These are phyloP conservation scores for Coturnix japonica DNA, from an alignment of 2,113 vertebrate species.

Conservation along the genomic window DNA sequence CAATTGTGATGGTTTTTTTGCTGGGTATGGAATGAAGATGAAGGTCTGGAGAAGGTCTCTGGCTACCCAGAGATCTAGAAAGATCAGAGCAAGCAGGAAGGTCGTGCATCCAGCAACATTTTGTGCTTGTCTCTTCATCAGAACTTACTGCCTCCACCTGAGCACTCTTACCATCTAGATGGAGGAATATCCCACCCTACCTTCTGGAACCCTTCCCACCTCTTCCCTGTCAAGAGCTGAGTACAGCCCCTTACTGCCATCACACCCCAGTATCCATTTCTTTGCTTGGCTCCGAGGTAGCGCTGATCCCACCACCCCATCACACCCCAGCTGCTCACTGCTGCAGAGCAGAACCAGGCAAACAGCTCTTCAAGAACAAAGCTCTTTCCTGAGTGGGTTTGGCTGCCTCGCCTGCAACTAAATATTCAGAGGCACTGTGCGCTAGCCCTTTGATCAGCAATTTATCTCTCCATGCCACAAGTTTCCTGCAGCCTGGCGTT, in stretches of 20 bases:
- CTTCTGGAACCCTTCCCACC: not conserved
- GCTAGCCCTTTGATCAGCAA: constrained; percentile 55
- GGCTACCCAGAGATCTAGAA: not conserved
- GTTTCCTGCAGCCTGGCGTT: constrained; percentile 65
- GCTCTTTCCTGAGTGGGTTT: not conserved
- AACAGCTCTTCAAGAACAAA: not conserved
- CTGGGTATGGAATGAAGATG: not conserved
- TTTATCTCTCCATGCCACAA: constrained; percentile 66
- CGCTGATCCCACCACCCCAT: not conserved
- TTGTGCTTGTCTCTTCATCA: not conserved
- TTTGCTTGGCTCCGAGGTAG: not conserved
- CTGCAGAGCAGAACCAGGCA: fast-evolving
- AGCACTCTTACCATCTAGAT: not conserved
- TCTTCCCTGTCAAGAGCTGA: not conserved
- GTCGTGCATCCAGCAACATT: not conserved
- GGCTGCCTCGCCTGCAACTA: not conserved
- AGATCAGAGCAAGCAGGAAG: not conserved
- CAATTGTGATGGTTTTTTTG: not conserved
- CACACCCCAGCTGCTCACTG: not conserved
- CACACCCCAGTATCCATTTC: not conserved
- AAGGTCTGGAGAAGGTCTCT: not conserved
- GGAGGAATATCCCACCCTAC: not conserved
- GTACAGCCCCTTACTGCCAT: not conserved
- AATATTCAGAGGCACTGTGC: not conserved
- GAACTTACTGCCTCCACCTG: not conserved